A percentile compares a stretch with the other conserved stretches of the same genome.
Conservation (phyloP, 2,797 vertebrate species). For the Furcifer pardalis region DNA sequence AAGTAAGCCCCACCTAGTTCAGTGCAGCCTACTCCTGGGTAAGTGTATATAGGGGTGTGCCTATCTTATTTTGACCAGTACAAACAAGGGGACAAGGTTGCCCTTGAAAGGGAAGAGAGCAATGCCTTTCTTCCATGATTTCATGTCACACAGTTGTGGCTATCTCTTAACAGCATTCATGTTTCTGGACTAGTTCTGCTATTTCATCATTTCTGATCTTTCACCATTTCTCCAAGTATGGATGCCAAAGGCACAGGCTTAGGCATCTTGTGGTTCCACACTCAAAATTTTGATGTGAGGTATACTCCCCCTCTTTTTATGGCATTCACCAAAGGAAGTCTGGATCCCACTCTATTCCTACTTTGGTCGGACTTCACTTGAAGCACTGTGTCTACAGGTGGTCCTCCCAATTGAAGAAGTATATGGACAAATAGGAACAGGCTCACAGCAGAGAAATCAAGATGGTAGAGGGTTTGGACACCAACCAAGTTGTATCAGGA, state of each 20-base stretch:
- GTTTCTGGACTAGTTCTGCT: not conserved
- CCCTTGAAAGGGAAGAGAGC: no score
- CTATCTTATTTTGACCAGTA: not conserved
- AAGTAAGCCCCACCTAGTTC: not conserved
- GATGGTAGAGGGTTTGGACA: no score
- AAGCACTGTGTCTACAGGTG: no score
- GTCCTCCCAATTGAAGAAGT: no score
- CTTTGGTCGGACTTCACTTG: no score
- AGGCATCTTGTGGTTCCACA: not conserved
- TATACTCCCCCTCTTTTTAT: no score
- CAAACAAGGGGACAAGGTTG: not conserved
- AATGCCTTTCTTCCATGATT: not conserved
- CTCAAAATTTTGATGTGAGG: no score
- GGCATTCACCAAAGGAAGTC: no score
- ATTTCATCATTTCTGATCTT: not conserved
- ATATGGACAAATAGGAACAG: no score
- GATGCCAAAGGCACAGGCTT: not conserved
- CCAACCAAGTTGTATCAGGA: no score
- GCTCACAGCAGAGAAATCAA: no score
- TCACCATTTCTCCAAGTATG: not conserved
- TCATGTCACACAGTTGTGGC: not conserved
- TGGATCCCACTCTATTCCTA: no score
- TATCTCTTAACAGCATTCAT: not conserved
- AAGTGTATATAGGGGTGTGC: not conserved
- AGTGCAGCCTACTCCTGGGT: not conserved